Evolutionary conservation across 2,113 vertebrate genomes (phyloP), one percentile per base, ranked within the genome.

Genomic region (Boulengerochromis microlepis): DNA sequence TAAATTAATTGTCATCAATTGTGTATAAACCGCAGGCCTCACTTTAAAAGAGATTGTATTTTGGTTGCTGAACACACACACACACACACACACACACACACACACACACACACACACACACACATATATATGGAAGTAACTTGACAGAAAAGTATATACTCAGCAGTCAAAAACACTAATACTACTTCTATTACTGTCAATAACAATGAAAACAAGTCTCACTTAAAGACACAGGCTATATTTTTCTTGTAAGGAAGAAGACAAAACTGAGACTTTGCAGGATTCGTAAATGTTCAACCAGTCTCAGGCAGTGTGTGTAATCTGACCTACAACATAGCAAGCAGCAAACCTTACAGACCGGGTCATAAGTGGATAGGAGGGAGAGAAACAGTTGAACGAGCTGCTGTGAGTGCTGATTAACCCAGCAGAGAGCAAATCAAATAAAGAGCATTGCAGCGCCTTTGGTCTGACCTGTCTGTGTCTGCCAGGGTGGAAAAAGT

Each of bases 271-370:
- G 5, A 64, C 35, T 50, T 35, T 4, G 33, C 83, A 57, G 29
- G 6, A 47, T 16, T 52, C 0, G 9, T 5, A 82, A 45, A 42
- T 42, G 26, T n/a, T 66, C 16, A 12, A 35, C 18, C 10, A 12
- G 31, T 42, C 19, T n/a, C 8, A 15, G 38, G 56, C 10, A 22
- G 12, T 7, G 3, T 85, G 29, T 47, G 15, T 29, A 61, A 76
- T 50, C 5, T 59, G 56, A 50, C 80, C 69, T 31, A 47, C 35
- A 24, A 19, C 61, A 18, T 50, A 78, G 38, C 33, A 22, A 42
- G 12, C 0, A 9, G 18, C 10, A 50, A 56, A 83, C 1, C 10
- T 50, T 8, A 13, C 16, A 81, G 66, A 2, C 29, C 3, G 0
- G 2, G 19, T 54, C 24, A 12, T 54, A 35, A 6, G 24, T 16